These are phyloP conservation scores for Dermatemys mawii DNA, from an alignment of 2,113 vertebrate genomes.

Conservation along the genomic window DNA sequence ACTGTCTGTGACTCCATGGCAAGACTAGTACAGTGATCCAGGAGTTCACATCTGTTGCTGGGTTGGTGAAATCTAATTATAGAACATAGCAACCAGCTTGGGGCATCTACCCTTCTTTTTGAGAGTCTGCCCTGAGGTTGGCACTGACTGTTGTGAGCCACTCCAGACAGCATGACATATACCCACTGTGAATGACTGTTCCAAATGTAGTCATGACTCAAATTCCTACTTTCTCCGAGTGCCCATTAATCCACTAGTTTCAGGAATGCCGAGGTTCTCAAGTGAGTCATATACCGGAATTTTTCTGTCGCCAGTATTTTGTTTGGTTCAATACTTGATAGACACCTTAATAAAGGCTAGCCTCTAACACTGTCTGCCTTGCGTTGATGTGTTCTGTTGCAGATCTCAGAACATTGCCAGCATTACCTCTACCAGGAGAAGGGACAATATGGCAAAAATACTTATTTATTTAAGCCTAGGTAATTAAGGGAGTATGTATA, in stretches of 20 bases:
- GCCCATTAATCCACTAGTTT: neutral
- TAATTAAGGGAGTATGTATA: neutral
- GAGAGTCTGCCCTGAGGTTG: neutral
- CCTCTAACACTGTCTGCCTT: neutral
- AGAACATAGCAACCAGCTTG: neutral
- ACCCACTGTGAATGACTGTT: neutral
- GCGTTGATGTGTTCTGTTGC: neutral
- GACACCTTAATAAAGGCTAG: neutral
- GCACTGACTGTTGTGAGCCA: too few relatives aligned
- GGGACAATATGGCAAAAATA: neutral
- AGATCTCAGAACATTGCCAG: neutral
- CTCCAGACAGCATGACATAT: neutral
- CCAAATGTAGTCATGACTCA: neutral
- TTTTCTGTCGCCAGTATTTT: neutral
- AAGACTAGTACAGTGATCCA: neutral
- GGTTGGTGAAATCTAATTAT: neutral
- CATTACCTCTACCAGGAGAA: neutral
- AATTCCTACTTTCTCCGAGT: neutral
- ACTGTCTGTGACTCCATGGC: neutral
- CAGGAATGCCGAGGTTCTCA: neutral
- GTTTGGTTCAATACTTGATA: neutral
- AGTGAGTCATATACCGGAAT: fast-evolving
- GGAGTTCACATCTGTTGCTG: neutral
- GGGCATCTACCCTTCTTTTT: neutral
- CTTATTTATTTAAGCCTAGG: neutral